Evolutionary conservation across 2,797 vertebrate species (phyloP), one percentile per base, ranked within the genome.

Genomic region (Pagetopsis macropterus): DNA sequence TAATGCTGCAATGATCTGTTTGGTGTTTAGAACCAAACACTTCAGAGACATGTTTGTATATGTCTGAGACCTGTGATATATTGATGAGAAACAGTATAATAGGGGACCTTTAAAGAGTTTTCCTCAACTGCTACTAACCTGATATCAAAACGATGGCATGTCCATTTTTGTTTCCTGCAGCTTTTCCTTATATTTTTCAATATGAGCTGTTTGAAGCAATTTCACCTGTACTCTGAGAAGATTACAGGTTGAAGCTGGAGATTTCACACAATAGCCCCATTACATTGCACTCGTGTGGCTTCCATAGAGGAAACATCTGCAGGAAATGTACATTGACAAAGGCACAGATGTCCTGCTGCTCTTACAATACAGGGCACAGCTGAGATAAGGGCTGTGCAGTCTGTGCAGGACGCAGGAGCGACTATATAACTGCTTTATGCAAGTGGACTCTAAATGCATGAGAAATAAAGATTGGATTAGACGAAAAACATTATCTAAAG

Each of bases 261-360:
- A 27, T 16, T 40, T 23, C 14, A 37, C 23, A 51, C 13, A 70
- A 44, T 16, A 54, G 7, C 41, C n/a, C 21, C 50, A 44, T 65
- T 1, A 40, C 65, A 21, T 10, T 49, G 19, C 21, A 12, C 16
- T 45, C 44, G 12, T 16, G 33, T 65, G 27, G 19, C 60, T 70
- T 56, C 50, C 46, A 58, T 40, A 72, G 5, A 73, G 67, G 33
- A 37, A 66, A 57, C 9, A 9, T 27, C 75, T 23, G 51, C 19
- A n/a, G 37, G 40, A 15, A 8, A 56, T 37, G 7, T 37, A 31
- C 41, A 52, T 70, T 48, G 40, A 76, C 46, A 49, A 61, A 72
- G 46, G 51, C 23, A 55, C 49, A 43, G 27, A 64, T 44, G 55
- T 60, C 70, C 56, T 3, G 5, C 49, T 19, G 58, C 48, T 46